A percentile compares a stretch with the other conserved stretches of the same genome.
Evolutionary conservation across 2,797 vertebrate genomes (phyloP).

Genomic region (Sebastes iracundus): DNA sequence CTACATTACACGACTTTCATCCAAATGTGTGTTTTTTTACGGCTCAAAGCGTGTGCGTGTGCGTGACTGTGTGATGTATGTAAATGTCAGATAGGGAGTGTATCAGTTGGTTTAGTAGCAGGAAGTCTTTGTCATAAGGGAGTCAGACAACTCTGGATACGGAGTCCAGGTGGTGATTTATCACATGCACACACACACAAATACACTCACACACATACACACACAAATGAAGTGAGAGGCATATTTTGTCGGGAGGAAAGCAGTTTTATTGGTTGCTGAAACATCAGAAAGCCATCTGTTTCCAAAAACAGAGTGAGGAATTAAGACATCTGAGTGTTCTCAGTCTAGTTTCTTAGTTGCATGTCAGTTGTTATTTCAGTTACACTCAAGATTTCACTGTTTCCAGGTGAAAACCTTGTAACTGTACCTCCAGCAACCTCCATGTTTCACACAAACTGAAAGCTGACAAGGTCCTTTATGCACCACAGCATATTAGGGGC

Average conservation of each 20-base stretch:
- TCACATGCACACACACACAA: conserved; percentile 19
- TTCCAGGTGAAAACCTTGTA: conserved; percentile 28
- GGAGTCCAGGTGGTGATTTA: conserved; percentile 59
- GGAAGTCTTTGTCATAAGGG: conserved; percentile 66
- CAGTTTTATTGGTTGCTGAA: conserved; percentile 62
- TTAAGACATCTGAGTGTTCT: conserved; percentile 21
- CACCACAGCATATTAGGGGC: neutral
- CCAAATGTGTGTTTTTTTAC: conserved; percentile 54
- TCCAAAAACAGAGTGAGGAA: conserved; percentile 24
- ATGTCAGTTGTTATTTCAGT: conserved; percentile 29
- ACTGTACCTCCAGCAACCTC: neutral
- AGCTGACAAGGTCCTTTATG: neutral
- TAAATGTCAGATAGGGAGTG: conserved; percentile 31
- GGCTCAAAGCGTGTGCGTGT: neutral
- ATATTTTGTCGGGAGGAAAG: conserved; percentile 45
- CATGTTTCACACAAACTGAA: conserved; percentile 5
- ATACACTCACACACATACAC: neutral
- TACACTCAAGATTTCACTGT: conserved; percentile 18
- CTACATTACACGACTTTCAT: conserved; percentile 59
- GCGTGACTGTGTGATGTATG: neutral
- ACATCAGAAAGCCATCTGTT: conserved; percentile 49
- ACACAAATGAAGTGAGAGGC: conserved; percentile 30
- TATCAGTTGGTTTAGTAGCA: conserved; percentile 58
- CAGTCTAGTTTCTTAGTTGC: conserved; percentile 8
- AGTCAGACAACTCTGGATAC: conserved; percentile 61